Evolutionary conservation across 2,888 invertebrate genomes (phyloP), one percentile per base, ranked within the genome.

Genomic region (Drosophila eohydei): DNA sequence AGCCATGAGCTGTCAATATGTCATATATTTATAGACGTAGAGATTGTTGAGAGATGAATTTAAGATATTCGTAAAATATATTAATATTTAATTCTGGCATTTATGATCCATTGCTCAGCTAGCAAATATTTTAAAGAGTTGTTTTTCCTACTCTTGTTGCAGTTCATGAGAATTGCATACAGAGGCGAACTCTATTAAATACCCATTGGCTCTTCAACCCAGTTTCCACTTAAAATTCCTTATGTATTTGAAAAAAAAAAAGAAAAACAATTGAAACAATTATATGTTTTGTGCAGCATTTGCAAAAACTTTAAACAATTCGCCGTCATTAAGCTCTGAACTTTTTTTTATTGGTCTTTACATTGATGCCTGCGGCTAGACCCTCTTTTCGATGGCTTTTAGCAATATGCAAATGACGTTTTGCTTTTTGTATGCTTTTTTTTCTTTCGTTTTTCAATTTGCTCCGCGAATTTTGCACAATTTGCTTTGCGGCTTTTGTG

Each of bases 391-490:
- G 21, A 38, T 60, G n/a, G 46, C 66, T 67, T 72, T 60, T 69
- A 69, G 64, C 69, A 65, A 64, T 73, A 76, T 76, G 74, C 61
- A 76, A 74, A 67, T 74, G 55, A 43, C 38, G 63, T 61, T 63
- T 62, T 50, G 48, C 32, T 16, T 52, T 67, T 52, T 43, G 58
- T 54, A 56, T 48, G 59, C 48, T 44, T 43, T 30, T 28, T 56
- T 54, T 56, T 30, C 69, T 57, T 70, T 66, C 34, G 55, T 26
- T 60, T 75, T 70, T 75, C 75, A 74, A 65, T 75, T 74, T 63
- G 65, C 59, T 60, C 16, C 44, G 70, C 75, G 70, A 61, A 57
- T 64, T 64, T 72, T 64, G 56, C 51, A 56, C 71, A 65, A 66
- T 73, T 63, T 58, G 36, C 58, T 56, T 79, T 76, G 68, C 57